Evolutionary conservation across 2,797 vertebrate species (phyloP), one percentile per base, ranked within the genome.

Genomic region (Simalia tracyae): DNA sequence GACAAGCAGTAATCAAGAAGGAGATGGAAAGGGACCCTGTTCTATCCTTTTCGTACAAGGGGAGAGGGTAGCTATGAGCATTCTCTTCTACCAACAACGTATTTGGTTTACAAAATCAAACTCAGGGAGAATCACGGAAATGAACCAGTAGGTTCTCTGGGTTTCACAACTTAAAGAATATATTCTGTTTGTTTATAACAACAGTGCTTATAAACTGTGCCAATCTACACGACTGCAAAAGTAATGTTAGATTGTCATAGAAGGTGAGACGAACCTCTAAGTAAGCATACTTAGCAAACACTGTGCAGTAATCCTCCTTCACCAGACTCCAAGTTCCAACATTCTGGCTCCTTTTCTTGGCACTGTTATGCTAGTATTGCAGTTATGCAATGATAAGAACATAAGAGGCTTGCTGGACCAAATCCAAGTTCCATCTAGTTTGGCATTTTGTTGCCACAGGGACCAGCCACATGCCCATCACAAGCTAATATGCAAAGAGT

Each of bases 111-210:
- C 46, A 68, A 89, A 89, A 68, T 54, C 63, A 89, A 89, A n/a
- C 50, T 19, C 28, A 31, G 66, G n/a, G 12, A 89, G 7, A 68
- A 89, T 68, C 28, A 56, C 46, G 68, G 87, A 31, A 19, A 54
- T 11, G 28, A 81, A 56, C 50, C 46, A 54, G 50, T 56, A 56
- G 24, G 46, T 85, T 85, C 19, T 81, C 76, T 46, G 36, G 46
- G 76, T 81, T 81, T 81, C 76, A 81, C 84, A 59, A 59, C 85
- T 31, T 59, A 86, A 31, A 86, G n/a, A 57, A 86, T 31, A 31
- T 86, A 86, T 86, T 86, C 36, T 81, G 76, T 46, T 81, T 81
- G 76, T 81, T 81, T 81, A 81, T 81, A 81, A 81, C 76, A 81
- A 81, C 76, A 81, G 76, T 81, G 76, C 76, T 81, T 81, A 81